phyloP scores from a whole-genome alignment of 1,140 invertebrate species.

The Drosophila repleta region DNA sequence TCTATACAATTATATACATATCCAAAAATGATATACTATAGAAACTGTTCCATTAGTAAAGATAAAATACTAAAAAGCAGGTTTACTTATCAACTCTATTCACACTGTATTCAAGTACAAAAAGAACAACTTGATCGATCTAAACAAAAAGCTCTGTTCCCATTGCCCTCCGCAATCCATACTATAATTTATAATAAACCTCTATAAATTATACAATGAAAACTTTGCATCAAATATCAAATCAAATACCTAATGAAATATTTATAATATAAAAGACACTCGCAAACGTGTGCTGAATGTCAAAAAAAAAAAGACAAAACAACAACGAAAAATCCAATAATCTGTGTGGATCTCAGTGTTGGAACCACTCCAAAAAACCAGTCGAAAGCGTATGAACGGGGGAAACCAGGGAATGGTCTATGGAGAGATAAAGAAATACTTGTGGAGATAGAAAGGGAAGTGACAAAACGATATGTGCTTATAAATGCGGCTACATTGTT shows the following conservation, averaged over 20 bases:
- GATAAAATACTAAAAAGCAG: background rate
- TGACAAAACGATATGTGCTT: constrained; percentile 33
- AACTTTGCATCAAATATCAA: background rate
- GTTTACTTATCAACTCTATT: background rate
- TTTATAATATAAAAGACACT: constrained; percentile 21
- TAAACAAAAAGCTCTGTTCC: background rate
- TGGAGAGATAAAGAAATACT: constrained; percentile 17
- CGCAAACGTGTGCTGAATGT: constrained; percentile 24
- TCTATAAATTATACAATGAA: background rate
- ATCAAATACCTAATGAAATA: constrained; percentile 10
- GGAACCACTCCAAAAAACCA: constrained; percentile 28
- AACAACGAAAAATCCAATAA: constrained; percentile 12
- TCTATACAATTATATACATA: no score
- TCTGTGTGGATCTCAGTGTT: constrained; percentile 20
- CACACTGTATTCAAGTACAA: background rate
- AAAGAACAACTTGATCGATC: background rate
- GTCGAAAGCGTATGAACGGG: constrained; percentile 17
- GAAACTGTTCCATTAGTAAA: no score
- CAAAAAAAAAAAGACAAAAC: constrained; percentile 8
- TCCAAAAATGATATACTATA: no score
- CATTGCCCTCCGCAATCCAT: no score
- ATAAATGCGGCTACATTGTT: constrained; percentile 41
- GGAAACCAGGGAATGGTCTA: background rate
- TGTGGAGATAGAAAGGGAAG: constrained; percentile 12
- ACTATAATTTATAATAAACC: background rate